These are phyloP conservation scores for Egretta garzetta DNA, from an alignment of 2,113 vertebrate species.

Conservation along the genomic window DNA sequence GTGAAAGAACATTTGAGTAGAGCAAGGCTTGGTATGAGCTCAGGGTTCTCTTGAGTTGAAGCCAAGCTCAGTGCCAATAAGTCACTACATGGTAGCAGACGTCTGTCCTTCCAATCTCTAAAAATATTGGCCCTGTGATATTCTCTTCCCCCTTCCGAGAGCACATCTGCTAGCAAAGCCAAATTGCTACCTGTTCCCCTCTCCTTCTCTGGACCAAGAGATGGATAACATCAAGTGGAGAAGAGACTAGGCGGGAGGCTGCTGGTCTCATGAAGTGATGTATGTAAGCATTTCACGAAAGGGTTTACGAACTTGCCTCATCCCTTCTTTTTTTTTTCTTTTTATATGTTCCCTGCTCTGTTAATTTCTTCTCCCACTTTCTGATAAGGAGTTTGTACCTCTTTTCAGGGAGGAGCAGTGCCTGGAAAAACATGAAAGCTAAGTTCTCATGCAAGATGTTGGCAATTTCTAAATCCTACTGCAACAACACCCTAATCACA, in stretches of 20 bases:
- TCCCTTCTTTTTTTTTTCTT: background rate
- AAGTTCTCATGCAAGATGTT: background rate
- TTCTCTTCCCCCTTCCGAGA: background rate
- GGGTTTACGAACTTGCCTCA: background rate
- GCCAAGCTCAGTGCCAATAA: background rate
- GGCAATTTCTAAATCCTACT: background rate
- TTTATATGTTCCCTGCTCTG: background rate
- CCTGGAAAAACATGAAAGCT: background rate
- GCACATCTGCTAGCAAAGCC: background rate
- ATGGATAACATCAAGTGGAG: background rate
- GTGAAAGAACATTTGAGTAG: background rate
- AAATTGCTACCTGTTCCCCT: background rate
- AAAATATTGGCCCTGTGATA: background rate
- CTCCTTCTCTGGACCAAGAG: background rate
- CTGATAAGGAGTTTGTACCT: background rate
- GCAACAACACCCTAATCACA: background rate
- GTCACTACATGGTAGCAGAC: background rate
- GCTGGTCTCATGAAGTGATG: background rate
- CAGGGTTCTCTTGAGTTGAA: background rate
- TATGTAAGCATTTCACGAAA: background rate
- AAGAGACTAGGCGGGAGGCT: background rate
- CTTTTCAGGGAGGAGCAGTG: background rate
- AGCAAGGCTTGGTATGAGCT: background rate
- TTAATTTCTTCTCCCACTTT: background rate
- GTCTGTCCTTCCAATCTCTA: background rate